These are phyloP conservation scores for Sebastes vulpes DNA, from an alignment of 2,797 vertebrate species.

Conservation along the genomic window DNA sequence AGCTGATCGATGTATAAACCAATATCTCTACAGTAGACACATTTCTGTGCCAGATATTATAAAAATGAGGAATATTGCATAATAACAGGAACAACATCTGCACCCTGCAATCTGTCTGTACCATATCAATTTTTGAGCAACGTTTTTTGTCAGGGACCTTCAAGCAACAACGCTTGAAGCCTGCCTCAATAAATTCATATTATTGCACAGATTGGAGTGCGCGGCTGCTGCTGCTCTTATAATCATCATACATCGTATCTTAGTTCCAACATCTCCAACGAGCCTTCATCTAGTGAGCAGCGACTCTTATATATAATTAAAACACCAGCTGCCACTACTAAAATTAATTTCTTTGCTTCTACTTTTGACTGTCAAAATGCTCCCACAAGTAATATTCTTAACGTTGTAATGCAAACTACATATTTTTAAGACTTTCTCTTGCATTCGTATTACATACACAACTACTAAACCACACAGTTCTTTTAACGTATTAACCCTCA, in stretches of 20 bases:
- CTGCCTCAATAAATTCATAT: neutral
- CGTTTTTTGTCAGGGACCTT: neutral
- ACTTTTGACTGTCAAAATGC: neutral
- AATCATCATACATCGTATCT: neutral
- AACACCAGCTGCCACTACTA: neutral
- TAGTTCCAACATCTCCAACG: neutral
- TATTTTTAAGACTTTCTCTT: neutral
- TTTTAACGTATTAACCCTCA: neutral
- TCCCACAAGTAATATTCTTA: neutral
- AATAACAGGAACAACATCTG: neutral
- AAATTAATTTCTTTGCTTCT: neutral
- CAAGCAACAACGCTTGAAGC: neutral
- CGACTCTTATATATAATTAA: neutral
- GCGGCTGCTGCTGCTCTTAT: neutral
- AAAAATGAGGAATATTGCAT: neutral
- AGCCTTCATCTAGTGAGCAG: neutral
- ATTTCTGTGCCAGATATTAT: neutral
- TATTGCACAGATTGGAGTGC: neutral
- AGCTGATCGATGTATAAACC: neutral
- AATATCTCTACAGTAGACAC: neutral
- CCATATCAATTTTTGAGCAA: neutral
- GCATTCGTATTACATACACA: neutral
- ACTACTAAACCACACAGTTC: neutral
- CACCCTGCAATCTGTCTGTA: neutral
- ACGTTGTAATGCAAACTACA: neutral